Base-by-base conservation (phyloP, 64 coral and sea anemone species). In the Anthopleura sola region DNA sequence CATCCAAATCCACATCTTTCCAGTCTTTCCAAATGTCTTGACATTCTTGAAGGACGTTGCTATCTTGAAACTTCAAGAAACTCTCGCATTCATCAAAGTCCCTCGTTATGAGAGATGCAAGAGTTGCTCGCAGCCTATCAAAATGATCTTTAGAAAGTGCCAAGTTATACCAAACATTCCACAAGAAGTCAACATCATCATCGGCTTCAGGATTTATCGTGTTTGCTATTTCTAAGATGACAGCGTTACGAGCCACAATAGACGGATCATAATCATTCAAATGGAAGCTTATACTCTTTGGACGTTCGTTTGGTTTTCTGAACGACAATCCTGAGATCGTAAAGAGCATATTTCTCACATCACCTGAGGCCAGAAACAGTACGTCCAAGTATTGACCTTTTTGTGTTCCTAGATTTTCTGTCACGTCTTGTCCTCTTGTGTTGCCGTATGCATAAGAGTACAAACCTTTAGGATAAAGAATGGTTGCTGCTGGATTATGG, bases 111-210 rank as follows among this genome's bases (percentile, higher is more conserved):
- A 93, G 60, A 37, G 10, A 9, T 68, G 55, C 40, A 0, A 93
- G 6, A 50, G 88, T 13, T 32, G 75, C 15, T 46, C 33, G 54
- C 55, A 93, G 82, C 58, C 86, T 77, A 14, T 79, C 29, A 68
- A 62, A 88, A 48, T 93, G 81, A 78, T 29, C 11, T 34, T 85
- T 74, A 6, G 91, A 85, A 0, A 93, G 81, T 2, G 86, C 32
- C 91, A 93, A 38, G 31, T 88, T 93, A 54, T 93, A 93, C 91
- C 91, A 93, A 11, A 88, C 83, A 54, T 93, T 93, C 91, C 91
- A 93, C 6, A 93, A 88, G 18, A 93, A 93, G 71, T 93, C 86
- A 0, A 93, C 36, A 60, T 88, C 91, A 1, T 57, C 86, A 17
- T 54, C 34, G 1, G 34, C 81, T 49, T 80, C 46, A 26, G 91